phyloP scores from a whole-genome alignment of 2,797 vertebrate genomes.

The Mionectes olivaceus region DNA sequence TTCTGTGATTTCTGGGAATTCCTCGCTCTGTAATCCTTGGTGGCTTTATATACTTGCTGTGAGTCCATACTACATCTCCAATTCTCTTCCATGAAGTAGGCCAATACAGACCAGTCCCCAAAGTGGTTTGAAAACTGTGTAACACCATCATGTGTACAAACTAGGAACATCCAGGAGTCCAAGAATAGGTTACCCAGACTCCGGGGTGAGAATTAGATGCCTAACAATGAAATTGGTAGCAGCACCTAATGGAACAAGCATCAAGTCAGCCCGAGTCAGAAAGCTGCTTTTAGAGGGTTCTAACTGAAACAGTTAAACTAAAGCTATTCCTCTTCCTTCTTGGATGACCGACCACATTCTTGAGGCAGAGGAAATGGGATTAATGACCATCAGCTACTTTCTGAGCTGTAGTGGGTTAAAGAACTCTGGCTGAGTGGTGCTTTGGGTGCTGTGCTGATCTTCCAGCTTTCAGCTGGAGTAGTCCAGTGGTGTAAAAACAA shows the following conservation, averaged over 20 bases:
- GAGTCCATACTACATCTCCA: background rate
- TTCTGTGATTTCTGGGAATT: background rate
- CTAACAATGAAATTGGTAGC: background rate
- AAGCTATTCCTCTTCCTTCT: background rate
- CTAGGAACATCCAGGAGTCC: background rate
- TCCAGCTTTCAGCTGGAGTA: background rate
- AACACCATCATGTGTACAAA: background rate
- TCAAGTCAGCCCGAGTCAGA: background rate
- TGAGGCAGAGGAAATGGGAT: background rate
- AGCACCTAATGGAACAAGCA: background rate
- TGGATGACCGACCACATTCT: rapidly evolving
- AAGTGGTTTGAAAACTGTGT: background rate
- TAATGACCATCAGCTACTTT: background rate
- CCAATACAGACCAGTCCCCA: background rate
- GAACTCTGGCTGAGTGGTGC: background rate
- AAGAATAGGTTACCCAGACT: background rate
- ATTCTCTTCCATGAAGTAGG: background rate
- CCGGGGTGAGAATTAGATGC: background rate
- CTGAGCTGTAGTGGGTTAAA: background rate
- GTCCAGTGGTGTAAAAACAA: background rate
- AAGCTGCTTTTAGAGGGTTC: background rate
- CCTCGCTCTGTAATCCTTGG: background rate
- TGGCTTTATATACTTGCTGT: background rate
- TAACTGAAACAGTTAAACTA: background rate
- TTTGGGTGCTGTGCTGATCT: background rate